Evolutionary conservation across 1,140 invertebrate genomes (phyloP), one percentile per base, ranked within the genome.

Genomic region (Eupristina koningsbergeri): DNA sequence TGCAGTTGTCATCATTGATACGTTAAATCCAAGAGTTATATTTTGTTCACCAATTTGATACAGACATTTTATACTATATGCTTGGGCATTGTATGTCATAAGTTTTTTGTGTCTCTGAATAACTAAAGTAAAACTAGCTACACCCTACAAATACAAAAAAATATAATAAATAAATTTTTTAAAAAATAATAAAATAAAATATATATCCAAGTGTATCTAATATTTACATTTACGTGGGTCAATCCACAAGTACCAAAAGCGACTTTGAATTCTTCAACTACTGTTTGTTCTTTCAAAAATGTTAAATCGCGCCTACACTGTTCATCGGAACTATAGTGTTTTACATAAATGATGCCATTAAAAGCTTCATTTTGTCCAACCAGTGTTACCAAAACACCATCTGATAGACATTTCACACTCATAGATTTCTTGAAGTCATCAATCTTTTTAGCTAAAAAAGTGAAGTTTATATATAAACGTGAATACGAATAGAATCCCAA

Each of bases 51-150:
- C 97, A 1, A 97, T 98, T 91, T 98, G 96, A 90, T 98, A 98
- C 75, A 98, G 96, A 91, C 98, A 98, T 91, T 97, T 97, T 71
- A 98, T 98, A 90, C 98, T 97, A 92, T 98, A 98, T 0, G 98
- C 97, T 92, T 98, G 97, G 3, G 97, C 97, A 87, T 98, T 97
- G 89, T 97, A 97, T 9, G 98, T 98, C n/a, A 98, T 96, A 8
- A 98, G 92, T 94, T 97, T 98, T 0, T 97, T 97, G 95, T 98
- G 98, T 92, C 98, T 98, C 89, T 98, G 97, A 88, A 98, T 97
- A 17, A 98, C 97, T 31, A 98, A 92, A 0, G 98, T 96, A 88
- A 98, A 98, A 87, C 96, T 97, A 22, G 98, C 97, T 89, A 98
- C 94, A 69, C 97, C 97, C 96, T 97, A 89, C 86, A 74, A 80